Conservation (phyloP, 2,888 invertebrate species). For the Pandemis corylana region DNA sequence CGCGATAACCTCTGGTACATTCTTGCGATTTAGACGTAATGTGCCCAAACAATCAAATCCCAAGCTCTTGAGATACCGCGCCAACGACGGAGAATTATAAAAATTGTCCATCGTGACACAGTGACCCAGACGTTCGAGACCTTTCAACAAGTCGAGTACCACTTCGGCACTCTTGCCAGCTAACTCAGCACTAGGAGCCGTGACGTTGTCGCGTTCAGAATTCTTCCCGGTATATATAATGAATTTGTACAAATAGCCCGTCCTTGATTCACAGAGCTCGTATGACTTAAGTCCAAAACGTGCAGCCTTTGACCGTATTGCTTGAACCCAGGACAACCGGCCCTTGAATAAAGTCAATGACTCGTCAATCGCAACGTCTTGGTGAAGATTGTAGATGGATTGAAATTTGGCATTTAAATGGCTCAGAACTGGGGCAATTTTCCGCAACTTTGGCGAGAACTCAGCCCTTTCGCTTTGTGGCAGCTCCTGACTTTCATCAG, state of each 20-base stretch:
- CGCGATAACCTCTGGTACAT: conserved; percentile 44
- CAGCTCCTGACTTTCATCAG: conserved; percentile 25
- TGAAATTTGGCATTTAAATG: conserved; percentile 15
- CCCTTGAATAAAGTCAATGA: conserved; percentile 39
- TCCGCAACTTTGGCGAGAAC: conserved; percentile 42
- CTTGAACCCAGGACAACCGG: conserved; percentile 34
- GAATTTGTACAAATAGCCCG: conserved; percentile 31
- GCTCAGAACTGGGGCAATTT: conserved; percentile 12
- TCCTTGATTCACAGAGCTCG: conserved; percentile 31
- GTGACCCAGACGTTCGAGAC: conserved; percentile 31
- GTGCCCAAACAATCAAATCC: conserved; percentile 49
- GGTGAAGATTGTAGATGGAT: conserved; percentile 20
- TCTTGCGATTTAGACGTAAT: conserved; percentile 43
- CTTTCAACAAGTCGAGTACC: conserved; percentile 34
- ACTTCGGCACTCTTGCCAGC: conserved; percentile 27
- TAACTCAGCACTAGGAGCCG: not conserved
- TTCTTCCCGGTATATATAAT: conserved; percentile 35
- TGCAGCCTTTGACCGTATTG: conserved; percentile 46
- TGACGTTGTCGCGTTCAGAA: conserved; percentile 2
- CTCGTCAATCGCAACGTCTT: conserved; percentile 26
- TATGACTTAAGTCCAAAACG: conserved; percentile 40
- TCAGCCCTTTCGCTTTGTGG: conserved; percentile 16
- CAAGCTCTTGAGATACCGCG: conserved; percentile 45
- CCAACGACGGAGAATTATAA: conserved; percentile 44
- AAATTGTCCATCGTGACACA: conserved; percentile 45